Conservation (phyloP, 2,797 vertebrate genomes). For the Galago senegalensis region DNA sequence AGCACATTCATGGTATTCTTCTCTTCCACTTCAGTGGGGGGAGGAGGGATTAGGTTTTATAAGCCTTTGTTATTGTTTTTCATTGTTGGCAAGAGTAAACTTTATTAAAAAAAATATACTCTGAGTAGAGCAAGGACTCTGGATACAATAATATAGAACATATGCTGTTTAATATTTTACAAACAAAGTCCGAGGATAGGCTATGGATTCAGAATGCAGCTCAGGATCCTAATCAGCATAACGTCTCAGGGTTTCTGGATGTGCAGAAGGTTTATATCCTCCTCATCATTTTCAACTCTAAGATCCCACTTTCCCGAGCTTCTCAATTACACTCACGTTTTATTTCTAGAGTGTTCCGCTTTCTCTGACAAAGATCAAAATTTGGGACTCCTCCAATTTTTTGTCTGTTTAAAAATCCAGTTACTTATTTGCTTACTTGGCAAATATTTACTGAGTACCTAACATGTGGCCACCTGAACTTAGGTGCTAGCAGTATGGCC, state of each 20-base stretch:
- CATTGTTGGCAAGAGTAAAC: not conserved
- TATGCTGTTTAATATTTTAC: not conserved
- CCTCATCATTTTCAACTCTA: not conserved
- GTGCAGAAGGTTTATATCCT: not conserved
- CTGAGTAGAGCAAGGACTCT: not conserved
- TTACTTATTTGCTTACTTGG: not conserved
- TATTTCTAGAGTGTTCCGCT: not conserved
- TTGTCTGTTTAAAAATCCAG: not conserved
- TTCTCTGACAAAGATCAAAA: not conserved
- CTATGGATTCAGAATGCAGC: not conserved
- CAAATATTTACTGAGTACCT: not conserved
- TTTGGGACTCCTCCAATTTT: not conserved
- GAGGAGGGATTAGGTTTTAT: not conserved
- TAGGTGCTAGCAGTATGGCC: not conserved
- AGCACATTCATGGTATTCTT: not conserved
- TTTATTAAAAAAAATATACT: not conserved
- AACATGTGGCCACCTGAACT: not conserved
- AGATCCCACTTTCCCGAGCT: not conserved
- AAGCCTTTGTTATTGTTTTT: not conserved
- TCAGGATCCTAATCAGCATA: not conserved
- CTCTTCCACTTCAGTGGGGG: not conserved
- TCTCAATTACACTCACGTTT: not conserved
- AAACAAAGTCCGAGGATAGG: not conserved
- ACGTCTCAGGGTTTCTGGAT: not conserved
- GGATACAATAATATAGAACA: not conserved